phyloP scores from a whole-genome alignment of 2,113 vertebrate genomes.

The Hydrolagus affinis region DNA sequence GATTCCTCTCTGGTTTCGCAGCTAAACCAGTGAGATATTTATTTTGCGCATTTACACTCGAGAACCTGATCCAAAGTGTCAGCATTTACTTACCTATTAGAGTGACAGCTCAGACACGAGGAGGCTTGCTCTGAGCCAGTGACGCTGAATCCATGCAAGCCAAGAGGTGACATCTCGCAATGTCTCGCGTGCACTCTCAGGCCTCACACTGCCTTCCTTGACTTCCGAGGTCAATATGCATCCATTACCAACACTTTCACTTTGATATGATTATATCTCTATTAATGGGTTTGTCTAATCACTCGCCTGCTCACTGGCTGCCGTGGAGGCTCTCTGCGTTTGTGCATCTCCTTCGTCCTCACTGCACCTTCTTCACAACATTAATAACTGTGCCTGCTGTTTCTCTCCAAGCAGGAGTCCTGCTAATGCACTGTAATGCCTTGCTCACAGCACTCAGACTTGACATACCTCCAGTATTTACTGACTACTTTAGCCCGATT shows the following conservation, averaged over 20 bases:
- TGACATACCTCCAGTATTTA: conserved; percentile 10
- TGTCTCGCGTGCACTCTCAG: neutral
- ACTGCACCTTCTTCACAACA: conserved; percentile 9
- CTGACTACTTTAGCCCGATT: neutral
- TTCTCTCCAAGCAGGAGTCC: neutral
- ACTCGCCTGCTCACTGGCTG: neutral
- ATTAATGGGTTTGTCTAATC: conserved; percentile 1
- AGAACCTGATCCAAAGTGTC: conserved; percentile 66
- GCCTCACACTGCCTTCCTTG: neutral
- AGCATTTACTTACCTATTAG: conserved; percentile 61
- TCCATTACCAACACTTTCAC: neutral
- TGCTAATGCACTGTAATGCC: neutral
- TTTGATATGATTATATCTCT: neutral
- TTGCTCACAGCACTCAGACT: neutral
- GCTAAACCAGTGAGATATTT: conserved; percentile 57
- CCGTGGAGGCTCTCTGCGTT: neutral
- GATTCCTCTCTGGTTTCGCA: conserved; percentile 47
- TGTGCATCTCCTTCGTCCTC: neutral
- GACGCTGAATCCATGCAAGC: conserved; percentile 1
- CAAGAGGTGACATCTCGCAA: neutral
- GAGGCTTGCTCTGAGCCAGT: conserved; percentile 48
- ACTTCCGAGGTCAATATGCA: neutral
- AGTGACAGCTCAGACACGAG: conserved; percentile 57
- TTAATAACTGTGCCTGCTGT: neutral
- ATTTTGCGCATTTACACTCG: conserved; percentile 55